phyloP scores from a whole-genome alignment of 2,113 vertebrate species.

The Vicugna pacos region DNA sequence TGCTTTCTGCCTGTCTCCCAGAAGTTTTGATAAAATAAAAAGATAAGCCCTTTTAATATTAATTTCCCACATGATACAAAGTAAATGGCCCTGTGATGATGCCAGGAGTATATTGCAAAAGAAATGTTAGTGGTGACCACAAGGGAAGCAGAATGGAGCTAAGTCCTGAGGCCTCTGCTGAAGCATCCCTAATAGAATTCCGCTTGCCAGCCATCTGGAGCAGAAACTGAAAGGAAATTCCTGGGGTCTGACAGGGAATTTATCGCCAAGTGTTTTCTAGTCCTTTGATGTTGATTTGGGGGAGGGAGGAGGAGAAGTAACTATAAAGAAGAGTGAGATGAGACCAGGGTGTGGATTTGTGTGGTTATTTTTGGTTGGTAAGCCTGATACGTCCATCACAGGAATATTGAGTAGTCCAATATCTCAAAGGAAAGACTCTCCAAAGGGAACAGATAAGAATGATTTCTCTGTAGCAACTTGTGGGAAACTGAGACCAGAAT shows the following conservation, averaged over 20 bases:
- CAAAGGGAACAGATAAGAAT: neutral
- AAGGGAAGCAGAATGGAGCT: neutral
- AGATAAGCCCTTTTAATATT: neutral
- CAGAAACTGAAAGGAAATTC: neutral
- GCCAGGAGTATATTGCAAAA: neutral
- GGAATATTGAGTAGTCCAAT: neutral
- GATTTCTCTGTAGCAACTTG: constrained; percentile 11
- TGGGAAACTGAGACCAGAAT: constrained; percentile 8
- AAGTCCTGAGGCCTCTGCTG: neutral
- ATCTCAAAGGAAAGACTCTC: neutral
- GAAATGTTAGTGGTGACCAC: neutral
- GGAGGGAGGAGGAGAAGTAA: constrained; percentile 14
- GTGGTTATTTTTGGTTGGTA: constrained; percentile 45
- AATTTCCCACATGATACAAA: neutral
- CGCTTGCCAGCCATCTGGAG: neutral
- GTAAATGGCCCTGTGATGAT: neutral
- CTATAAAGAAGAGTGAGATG: constrained; percentile 13
- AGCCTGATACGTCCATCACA: constrained; percentile 7
- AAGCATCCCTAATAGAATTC: neutral
- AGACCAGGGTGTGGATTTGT: constrained; percentile 33
- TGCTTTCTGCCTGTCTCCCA: neutral
- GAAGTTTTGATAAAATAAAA: constrained; percentile 42
- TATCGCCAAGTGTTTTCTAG: neutral
- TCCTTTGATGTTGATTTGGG: neutral
- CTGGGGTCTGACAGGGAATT: neutral